Conservation (phyloP, 2,888 invertebrate species). For the Tribolium freemani region DNA sequence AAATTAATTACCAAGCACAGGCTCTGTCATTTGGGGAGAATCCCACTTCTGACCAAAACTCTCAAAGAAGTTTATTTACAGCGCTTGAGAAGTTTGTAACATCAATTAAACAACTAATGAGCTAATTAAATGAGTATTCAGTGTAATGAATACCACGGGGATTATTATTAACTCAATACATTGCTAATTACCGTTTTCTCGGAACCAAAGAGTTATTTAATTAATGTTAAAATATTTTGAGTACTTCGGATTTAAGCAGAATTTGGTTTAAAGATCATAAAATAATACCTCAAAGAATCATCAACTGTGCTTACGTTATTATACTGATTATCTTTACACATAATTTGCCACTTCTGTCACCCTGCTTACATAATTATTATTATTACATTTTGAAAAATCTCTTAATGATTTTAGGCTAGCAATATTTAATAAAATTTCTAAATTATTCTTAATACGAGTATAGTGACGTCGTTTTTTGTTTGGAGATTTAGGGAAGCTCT, state of each 20-base stretch:
- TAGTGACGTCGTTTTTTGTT: not conserved
- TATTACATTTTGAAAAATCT: no score
- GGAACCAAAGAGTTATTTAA: constrained; percentile 59
- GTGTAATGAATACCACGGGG: constrained; percentile 66
- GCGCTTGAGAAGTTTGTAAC: constrained; percentile 64
- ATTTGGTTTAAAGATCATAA: constrained; percentile 1
- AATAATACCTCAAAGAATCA: not conserved
- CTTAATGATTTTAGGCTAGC: no score
- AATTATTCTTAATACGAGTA: not conserved
- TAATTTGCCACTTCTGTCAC: not conserved
- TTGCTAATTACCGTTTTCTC: constrained; percentile 59
- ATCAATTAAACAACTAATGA: constrained; percentile 71
- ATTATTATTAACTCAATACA: constrained; percentile 62
- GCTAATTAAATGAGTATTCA: constrained; percentile 71
- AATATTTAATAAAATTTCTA: not conserved
- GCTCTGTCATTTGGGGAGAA: constrained; percentile 35
- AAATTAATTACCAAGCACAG: constrained; percentile 42
- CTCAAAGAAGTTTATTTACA: constrained; percentile 49
- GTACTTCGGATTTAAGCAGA: constrained; percentile 16
- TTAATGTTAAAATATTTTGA: constrained; percentile 55
- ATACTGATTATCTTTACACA: not conserved
- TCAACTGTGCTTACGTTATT: not conserved
- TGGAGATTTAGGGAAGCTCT: not conserved
- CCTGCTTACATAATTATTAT: no score
- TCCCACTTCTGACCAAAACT: constrained; percentile 48